Evolutionary conservation across 1,140 invertebrate species (phyloP).

Genomic region (Parapsyche elsis): DNA sequence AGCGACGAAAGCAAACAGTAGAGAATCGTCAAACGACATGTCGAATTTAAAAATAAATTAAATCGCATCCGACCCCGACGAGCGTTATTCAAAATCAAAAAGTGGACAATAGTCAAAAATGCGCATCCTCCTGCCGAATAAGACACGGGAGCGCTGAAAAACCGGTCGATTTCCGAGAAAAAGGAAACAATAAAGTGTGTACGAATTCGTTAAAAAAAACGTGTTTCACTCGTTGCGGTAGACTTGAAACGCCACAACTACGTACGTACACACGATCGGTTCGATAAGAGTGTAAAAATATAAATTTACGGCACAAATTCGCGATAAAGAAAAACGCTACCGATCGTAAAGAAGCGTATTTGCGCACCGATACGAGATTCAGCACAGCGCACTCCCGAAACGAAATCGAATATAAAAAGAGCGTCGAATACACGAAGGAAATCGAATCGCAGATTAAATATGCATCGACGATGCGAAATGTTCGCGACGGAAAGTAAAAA

Average conservation of each 20-base stretch:
- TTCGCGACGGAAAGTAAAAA: neutral
- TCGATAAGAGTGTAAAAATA: conserved; percentile 4
- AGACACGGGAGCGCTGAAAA: neutral
- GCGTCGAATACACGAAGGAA: neutral
- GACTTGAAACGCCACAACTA: neutral
- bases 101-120: too few relatives aligned
- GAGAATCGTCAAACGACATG: neutral
- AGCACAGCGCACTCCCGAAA: neutral
- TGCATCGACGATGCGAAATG: neutral
- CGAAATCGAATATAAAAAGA: neutral
- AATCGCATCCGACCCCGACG: too few relatives aligned
- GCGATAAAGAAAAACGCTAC: conserved; percentile 7
- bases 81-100: too few relatives aligned
- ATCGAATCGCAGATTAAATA: conserved; percentile 7
- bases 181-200: neutral
- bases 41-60: neutral
- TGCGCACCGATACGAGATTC: neutral
- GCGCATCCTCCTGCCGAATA: too few relatives aligned
- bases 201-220: conserved; percentile 3
- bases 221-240: neutral
- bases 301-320: neutral
- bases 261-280: neutral
- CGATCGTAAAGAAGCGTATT: conserved; percentile 3
- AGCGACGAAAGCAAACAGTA: neutral
- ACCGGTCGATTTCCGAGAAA: neutral